Evolutionary conservation across 1,140 invertebrate genomes (phyloP), one percentile per base, ranked within the genome.

Genomic region (Elymnias hypermnestra): DNA sequence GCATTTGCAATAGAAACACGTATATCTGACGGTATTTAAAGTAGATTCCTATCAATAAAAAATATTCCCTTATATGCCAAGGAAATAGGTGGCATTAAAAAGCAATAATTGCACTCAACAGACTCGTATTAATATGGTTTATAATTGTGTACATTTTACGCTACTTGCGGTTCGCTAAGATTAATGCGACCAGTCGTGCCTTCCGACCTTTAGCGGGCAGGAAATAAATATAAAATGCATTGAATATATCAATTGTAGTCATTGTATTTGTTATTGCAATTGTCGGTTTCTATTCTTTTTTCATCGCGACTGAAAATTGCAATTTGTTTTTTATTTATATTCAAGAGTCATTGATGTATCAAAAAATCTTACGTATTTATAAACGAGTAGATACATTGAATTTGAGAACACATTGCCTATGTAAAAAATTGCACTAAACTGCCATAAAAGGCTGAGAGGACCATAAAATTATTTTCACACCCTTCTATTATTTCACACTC

Each of bases 131-230:
- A 53, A 47, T 33, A 53, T 38, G 44, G 31, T 47, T 47, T 47
- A 35, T 47, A 53, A 53, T 53, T 47, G 47, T 44, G 35, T 46
- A 38, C 39, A 53, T 53, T 53, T 47, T 53, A 44, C 44, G 51
- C 51, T 53, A 53, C 44, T 53, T 47, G 44, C 43, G 35, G 39
- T 46, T 29, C 42, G 43, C 45, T 41, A 47, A 53, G 51, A 53
- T 53, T 53, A 53, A 53, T 53, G 51, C 14, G 38, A n/a, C 18
- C 45, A 21, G 35, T 38, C 28, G 38, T 37, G 44, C 35, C 10
- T 33, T 35, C 33, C 51, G 51, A 47, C 51, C 51, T 53, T 53
- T 53, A 53, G n/a, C 31, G 33, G 10, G 31, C 31, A 36, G n/a
- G 35, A 18, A 37, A 35, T 53, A 53, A 47, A 47, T 53, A 53